Conservation (phyloP, 1,140 invertebrate species). For the Drosophila baimaii region DNA sequence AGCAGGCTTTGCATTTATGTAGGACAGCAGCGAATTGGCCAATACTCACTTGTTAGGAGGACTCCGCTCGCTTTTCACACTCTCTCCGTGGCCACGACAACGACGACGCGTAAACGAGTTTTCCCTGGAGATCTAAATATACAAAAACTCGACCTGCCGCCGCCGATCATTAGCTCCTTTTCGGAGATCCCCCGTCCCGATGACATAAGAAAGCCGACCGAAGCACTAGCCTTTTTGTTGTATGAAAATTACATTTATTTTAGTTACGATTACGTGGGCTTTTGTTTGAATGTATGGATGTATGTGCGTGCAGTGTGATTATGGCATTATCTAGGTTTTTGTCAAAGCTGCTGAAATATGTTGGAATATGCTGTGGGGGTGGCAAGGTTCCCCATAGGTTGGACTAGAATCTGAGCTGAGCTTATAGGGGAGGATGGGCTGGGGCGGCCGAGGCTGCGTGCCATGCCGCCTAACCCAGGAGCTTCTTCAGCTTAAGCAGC, state of each 20-base stretch:
- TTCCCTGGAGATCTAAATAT: slow-evolving; percentile 16
- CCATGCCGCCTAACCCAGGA: slow-evolving; percentile 59
- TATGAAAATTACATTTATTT: slow-evolving; percentile 52
- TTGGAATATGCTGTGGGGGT: slow-evolving; percentile 15
- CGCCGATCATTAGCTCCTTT: slow-evolving; percentile 37
- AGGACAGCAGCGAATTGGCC: slow-evolving; percentile 13
- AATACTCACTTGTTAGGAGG: slow-evolving; percentile 17
- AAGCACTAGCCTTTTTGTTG: slow-evolving; percentile 19
- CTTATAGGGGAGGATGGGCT: neutral
- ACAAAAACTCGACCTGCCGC: slow-evolving; percentile 32
- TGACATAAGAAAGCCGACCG: slow-evolving; percentile 33
- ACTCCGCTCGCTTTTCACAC: slow-evolving; percentile 35
- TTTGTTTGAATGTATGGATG: slow-evolving; percentile 12
- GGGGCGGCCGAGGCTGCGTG: neutral
- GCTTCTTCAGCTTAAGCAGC: slow-evolving; percentile 75
- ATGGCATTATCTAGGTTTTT: slow-evolving; percentile 33
- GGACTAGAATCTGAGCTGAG: slow-evolving; percentile 55
- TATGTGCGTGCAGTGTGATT: slow-evolving; percentile 21
- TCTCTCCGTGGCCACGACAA: slow-evolving; percentile 5
- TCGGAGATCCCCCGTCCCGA: slow-evolving; percentile 25
- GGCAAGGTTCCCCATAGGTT: slow-evolving; percentile 36
- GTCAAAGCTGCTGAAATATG: slow-evolving; percentile 26
- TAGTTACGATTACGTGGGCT: slow-evolving; percentile 34
- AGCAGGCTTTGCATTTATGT: slow-evolving; percentile 14
- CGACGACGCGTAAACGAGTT: slow-evolving; percentile 33